These are phyloP conservation scores for Psittacula echo DNA, from an alignment of 2,797 vertebrate genomes.

Conservation along the genomic window DNA sequence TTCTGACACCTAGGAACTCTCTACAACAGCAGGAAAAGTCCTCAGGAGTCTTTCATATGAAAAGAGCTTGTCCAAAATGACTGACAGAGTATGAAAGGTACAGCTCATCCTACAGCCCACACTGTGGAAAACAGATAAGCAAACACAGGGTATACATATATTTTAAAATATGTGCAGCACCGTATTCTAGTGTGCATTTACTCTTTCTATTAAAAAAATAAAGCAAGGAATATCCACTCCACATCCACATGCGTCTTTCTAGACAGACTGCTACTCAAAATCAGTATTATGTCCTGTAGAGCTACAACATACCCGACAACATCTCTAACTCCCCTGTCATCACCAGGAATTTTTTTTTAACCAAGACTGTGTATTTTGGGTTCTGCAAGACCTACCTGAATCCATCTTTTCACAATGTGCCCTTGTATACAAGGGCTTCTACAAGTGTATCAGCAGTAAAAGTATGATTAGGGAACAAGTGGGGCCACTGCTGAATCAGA, in stretches of 20 bases:
- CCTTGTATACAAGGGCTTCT: not conserved
- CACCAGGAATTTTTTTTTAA: not conserved
- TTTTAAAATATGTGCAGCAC: not conserved
- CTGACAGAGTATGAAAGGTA: not conserved
- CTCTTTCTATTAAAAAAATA: not conserved
- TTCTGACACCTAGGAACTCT: not conserved
- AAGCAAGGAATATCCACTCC: not conserved
- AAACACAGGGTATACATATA: not conserved
- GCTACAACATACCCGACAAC: not conserved
- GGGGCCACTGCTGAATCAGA: not conserved
- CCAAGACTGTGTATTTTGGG: not conserved
- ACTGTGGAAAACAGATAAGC: not conserved
- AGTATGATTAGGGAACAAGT: not conserved
- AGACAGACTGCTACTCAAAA: not conserved
- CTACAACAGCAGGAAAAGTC: not conserved
- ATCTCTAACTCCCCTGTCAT: not conserved
- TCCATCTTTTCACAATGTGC: accelerated
- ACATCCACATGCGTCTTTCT: accelerated
- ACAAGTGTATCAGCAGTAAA: not conserved
- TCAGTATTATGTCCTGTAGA: not conserved
- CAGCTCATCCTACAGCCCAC: not conserved
- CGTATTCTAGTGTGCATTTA: not conserved
- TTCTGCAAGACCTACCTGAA: not conserved
- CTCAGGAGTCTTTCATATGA: not conserved
- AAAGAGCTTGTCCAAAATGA: not conserved